These are phyloP conservation scores for Lasioglossum morio DNA, from an alignment of 2,888 invertebrate genomes.

Conservation along the genomic window DNA sequence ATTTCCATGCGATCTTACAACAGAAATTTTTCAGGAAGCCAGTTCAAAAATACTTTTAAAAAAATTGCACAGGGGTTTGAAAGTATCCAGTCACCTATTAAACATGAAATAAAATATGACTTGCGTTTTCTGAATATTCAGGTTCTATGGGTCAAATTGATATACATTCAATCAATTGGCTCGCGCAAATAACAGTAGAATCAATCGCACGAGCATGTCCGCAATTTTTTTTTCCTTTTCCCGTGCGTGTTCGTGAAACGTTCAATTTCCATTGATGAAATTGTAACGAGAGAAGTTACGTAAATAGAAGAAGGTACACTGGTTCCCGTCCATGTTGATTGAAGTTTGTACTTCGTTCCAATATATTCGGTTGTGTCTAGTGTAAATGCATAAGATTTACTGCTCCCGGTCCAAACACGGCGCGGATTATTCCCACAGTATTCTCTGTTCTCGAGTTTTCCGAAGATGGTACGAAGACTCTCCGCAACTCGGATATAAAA, in stretches of 20 bases:
- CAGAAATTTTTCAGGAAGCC: not conserved
- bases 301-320: not conserved
- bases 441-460: not conserved
- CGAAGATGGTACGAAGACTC: not conserved
- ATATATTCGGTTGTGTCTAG: not conserved
- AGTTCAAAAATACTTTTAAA: not conserved
- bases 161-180: not conserved
- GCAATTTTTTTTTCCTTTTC: not conserved
- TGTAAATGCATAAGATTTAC: not conserved
- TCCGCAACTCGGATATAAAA: not conserved
- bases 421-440: not conserved
- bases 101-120: not conserved
- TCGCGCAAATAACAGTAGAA: not conserved
- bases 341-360: not conserved
- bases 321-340: not conserved
- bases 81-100: not conserved
- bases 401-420: not conserved
- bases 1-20: not conserved
- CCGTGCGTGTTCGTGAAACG: not conserved
- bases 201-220: not conserved
- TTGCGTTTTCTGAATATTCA: not conserved
- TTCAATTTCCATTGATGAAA: constrained; percentile 5
- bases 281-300: not conserved
- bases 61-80: not conserved
- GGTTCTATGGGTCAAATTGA: not conserved